phyloP scores from a whole-genome alignment of 2,113 vertebrate species.

The Pristiophorus japonicus region DNA sequence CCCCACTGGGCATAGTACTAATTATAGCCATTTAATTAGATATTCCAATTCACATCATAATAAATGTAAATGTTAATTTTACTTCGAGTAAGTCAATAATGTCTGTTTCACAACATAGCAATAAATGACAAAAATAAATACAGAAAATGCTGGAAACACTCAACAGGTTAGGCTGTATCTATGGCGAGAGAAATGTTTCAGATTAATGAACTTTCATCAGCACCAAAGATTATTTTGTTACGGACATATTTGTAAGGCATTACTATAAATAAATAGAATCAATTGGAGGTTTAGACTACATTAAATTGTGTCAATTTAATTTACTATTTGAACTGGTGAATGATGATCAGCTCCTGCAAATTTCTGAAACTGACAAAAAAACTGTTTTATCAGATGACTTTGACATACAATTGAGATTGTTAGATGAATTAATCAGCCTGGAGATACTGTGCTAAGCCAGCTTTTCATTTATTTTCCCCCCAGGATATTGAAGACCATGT shows the following conservation, averaged over 20 bases:
- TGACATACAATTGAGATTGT: slow-evolving; percentile 29
- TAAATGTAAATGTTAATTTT: slow-evolving; percentile 5
- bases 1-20: neutral
- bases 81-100: neutral
- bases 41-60: neutral
- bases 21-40: neutral
- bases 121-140: neutral
- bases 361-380: neutral
- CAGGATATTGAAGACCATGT: slow-evolving; percentile 86
- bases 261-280: neutral
- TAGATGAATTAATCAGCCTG: slow-evolving; percentile 19
- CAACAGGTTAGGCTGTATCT: neutral
- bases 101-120: neutral
- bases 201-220: neutral
- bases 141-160: neutral
- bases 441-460: slow-evolving; percentile 33
- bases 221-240: no score
- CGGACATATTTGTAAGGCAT: neutral
- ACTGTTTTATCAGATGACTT: slow-evolving; percentile 33
- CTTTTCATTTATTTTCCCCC: slow-evolving; percentile 44
- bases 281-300: neutral
- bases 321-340: neutral
- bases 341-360: neutral
- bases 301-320: neutral
- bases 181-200: neutral